Base-by-base conservation (phyloP, 2,113 vertebrate genomes). In the Catagonus wagneri region DNA sequence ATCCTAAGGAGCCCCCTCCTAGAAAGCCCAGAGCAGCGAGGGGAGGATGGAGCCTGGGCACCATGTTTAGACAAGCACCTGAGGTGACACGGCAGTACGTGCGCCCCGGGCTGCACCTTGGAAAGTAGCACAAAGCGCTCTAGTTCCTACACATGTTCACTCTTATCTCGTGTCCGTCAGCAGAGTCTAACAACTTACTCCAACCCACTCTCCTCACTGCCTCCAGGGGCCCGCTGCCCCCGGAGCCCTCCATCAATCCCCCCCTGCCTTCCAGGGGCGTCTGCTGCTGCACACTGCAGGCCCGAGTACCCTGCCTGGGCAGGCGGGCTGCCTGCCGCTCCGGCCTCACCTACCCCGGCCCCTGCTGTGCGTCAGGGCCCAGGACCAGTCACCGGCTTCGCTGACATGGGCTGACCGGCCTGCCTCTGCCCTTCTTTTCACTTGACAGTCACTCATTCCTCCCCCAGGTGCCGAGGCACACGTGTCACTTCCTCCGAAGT, bases 41-140 rank as follows among this genome's bases (percentile, higher is more conserved):
- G 32, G 20, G 3, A 2, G 25, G 36, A 44, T 3, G 25, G 11
- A 44, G 34, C 23, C 56, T 4, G 10, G 54, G 61, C 14, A 25
- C 79, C n/a, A 17, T 8, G 1, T 3, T 25, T 63, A 44, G 39
- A 58, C 22, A n/a, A 56, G 34, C 29, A 19, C 23, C 34, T 14
- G 0, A 6, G 10, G 20, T 7, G 19, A 66, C 25, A 44, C 25
- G 3, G 29, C 6, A 5, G 6, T 5, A 19, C 0, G 1, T 2
- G 20, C 50, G 14, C 34, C 66, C 58, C 0, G 0, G 50, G 20
- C 63, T 29, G 50, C 7, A 2, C 71, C 22, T 0, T 19, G 1
- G 13, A 25, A 36, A 66, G 58, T 16, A 23, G 25, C 2, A 4
- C 44, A 2, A 29, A 78, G 19, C 1, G 39, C 52, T 15, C 10